phyloP scores from a whole-genome alignment of 1,140 invertebrate species.

The Bradysia coprophila region DNA sequence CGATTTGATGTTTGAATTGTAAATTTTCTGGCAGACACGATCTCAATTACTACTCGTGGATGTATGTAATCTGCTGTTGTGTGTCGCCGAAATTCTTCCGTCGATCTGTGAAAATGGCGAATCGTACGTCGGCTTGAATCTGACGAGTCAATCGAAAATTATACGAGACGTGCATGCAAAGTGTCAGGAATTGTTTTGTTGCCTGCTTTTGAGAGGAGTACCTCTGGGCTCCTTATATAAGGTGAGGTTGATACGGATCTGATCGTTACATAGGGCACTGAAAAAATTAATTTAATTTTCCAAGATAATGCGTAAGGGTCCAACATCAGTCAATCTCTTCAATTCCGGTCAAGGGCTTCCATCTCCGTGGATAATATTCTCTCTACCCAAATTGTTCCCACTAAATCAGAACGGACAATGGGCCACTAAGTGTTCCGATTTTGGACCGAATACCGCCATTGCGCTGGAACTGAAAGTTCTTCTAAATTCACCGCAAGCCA shows the following conservation, averaged over 20 bases:
- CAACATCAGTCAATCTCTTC: slow-evolving; percentile 30
- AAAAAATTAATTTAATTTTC: no score
- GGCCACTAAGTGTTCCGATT: slow-evolving; percentile 26
- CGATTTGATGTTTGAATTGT: no score
- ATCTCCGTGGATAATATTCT: slow-evolving; percentile 44
- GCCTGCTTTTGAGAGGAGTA: slow-evolving; percentile 45
- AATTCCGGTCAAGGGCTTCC: slow-evolving; percentile 28
- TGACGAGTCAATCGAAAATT: slow-evolving; percentile 35
- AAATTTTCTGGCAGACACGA: no score
- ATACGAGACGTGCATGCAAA: slow-evolving; percentile 59
- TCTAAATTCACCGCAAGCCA: slow-evolving; percentile 51
- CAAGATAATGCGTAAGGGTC: slow-evolving; percentile 35
- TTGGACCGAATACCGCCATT: slow-evolving; percentile 33
- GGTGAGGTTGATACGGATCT: slow-evolving; percentile 30
- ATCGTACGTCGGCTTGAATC: slow-evolving; percentile 30
- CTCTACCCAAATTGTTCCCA: slow-evolving; percentile 37
- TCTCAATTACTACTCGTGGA: slow-evolving; percentile 45
- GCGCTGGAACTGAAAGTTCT: slow-evolving; percentile 48
- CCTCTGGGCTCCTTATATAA: slow-evolving; percentile 52
- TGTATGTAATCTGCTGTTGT: slow-evolving; percentile 51
- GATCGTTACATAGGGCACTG: no score
- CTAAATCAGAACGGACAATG: slow-evolving; percentile 23
- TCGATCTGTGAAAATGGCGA: slow-evolving; percentile 37
- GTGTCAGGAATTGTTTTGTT: slow-evolving; percentile 51
- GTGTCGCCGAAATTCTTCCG: slow-evolving; percentile 44